These are phyloP conservation scores for Phoebastria nigripes DNA, from an alignment of 2,797 vertebrate genomes.

Conservation along the genomic window DNA sequence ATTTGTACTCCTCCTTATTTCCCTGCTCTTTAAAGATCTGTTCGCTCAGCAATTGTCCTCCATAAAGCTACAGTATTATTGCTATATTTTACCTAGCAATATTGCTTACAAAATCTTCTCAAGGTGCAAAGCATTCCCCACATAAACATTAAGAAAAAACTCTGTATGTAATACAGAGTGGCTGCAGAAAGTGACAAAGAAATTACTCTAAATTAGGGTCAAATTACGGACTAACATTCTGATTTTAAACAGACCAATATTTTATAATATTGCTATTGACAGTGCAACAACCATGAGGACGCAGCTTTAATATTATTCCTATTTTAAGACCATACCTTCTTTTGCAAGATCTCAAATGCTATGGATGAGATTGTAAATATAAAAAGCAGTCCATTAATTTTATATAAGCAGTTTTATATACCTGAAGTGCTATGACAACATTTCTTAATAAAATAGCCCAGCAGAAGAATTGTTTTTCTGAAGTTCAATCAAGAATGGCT, in stretches of 20 bases:
- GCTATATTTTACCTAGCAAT: background rate
- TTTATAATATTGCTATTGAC: constrained; percentile 37
- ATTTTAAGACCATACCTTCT: constrained; percentile 44
- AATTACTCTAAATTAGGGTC: constrained; percentile 50
- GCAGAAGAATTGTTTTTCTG: constrained; percentile 4
- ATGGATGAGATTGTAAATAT: constrained; percentile 51
- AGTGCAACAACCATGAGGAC: constrained; percentile 9
- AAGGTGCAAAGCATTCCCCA: background rate
- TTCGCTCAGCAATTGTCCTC: background rate
- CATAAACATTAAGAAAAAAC: background rate
- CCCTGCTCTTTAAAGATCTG: background rate
- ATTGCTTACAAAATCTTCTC: background rate
- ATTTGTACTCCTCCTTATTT: background rate
- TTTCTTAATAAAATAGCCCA: constrained; percentile 61
- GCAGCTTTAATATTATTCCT: constrained; percentile 38
- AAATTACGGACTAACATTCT: background rate
- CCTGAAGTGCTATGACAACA: constrained; percentile 51
- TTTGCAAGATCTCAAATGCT: constrained; percentile 46
- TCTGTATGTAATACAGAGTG: background rate
- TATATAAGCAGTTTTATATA: constrained; percentile 67
- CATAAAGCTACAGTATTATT: background rate
- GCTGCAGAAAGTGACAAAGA: constrained; percentile 24
- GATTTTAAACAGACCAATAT: constrained; percentile 49
- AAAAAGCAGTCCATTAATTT: constrained; percentile 75
- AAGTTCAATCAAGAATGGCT: constrained; percentile 5